Base-by-base conservation (phyloP, 2,888 invertebrate species). In the Gymnocheta viridis region DNA sequence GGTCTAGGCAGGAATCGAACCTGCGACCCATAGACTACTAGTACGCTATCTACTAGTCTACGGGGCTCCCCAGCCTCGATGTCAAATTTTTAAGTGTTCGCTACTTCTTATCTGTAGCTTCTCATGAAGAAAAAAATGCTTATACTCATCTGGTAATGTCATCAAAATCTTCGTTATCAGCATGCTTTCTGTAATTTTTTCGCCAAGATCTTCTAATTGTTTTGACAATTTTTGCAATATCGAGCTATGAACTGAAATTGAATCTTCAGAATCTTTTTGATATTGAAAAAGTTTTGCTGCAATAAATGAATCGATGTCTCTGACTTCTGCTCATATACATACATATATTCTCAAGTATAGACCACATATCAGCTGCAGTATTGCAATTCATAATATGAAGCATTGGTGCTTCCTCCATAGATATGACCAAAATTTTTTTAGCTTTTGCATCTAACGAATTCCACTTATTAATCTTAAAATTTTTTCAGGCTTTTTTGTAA, bases 291-390 rank as follows among this genome's bases (percentile, higher is more conserved):
- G 86, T 88, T 70, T 58, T 90, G 89, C 47, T 90, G 90, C 2
- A 90, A 51, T 17, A 89, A 86, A 86, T 90, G 89, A 7, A 89
- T 82, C 19, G 85, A 89, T 2, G 89, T 89, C 38, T 88, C 88
- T 0, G 88, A 87, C 77, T 89, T 90, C 76, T 89, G 89, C 66
- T 91, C 90, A 76, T 88, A 91, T 0, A 90, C 80, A 17, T n/a
- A n/a, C n/a, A n/a, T n/a, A n/a, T n/a, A n/a, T 76, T 85, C 44
- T 86, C 78, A 27, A 86, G 35, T 41, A 80, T 74, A 2, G 62
- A 38, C 79, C 78, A 86, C 86, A 87, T 86, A 17, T 73, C 86
- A 17, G 62, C 70, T 0, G 86, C 56, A 47, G 85, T 79, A 4
- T 82, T 73, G 44, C 82, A 87, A 74, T 84, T 87, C 12, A 87